phyloP scores from a whole-genome alignment of 1,140 invertebrate genomes.

The Saccostrea echinata region DNA sequence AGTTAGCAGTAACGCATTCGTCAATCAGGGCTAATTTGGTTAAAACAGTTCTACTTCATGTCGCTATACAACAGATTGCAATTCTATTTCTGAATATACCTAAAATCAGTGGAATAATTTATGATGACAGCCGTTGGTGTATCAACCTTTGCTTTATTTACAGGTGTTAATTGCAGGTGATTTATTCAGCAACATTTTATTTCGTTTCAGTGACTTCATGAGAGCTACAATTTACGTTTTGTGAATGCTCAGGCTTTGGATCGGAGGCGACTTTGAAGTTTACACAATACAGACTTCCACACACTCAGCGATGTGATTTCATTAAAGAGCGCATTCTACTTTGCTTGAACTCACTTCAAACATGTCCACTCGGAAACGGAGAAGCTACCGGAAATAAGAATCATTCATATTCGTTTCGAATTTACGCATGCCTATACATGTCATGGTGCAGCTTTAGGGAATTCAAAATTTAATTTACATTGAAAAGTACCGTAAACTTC shows the following conservation, averaged over 20 bases:
- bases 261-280: constrained; percentile 15
- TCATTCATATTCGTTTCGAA: constrained; percentile 11
- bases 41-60: constrained; percentile 2
- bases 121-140: constrained; percentile 35
- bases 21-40: constrained; percentile 19
- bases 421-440: constrained; percentile 8
- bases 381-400: constrained; percentile 18
- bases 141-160: constrained; percentile 37
- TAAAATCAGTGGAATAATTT: constrained; percentile 21
- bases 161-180: constrained; percentile 33
- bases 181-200: constrained; percentile 38
- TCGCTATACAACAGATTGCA: neutral
- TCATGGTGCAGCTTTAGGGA: neutral
- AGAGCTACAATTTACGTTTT: constrained; percentile 25
- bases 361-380: neutral
- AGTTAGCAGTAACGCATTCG: neutral
- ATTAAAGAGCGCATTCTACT: constrained; percentile 3
- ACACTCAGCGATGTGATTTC: constrained; percentile 11
- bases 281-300: neutral
- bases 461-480: neutral
- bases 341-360: constrained; percentile 13
- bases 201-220: constrained; percentile 34
- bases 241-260: constrained; percentile 6
- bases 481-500: no score
- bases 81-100: constrained; percentile 30